Evolutionary conservation across 1,140 invertebrate species (phyloP), one percentile per base, ranked within the genome.

Genomic region (Lepidurus packardi): DNA sequence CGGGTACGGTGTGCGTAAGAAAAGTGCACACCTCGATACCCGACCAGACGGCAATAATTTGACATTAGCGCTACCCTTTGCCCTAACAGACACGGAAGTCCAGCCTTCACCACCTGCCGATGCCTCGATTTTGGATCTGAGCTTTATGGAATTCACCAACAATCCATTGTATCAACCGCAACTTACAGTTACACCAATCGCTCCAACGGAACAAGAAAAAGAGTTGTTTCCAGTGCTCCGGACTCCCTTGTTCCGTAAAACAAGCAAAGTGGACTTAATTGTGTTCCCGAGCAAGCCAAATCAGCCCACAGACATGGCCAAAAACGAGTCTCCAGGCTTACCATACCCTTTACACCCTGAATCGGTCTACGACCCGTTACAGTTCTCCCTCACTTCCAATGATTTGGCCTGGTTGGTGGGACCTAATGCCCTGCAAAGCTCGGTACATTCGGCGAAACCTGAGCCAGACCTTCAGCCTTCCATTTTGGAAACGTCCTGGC

Each of bases 281-380:
- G 16, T 65, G 6, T 21, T 65, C 16, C 16, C 53, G 10, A 47
- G 1, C 10, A 47, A 16, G 16, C 16, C 53, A 7, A 65, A 21
- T 65, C 53, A 65, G 13, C 53, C 53, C 13, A 7, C 53, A 21
- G 7, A n/a, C 45, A 47, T 1, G 6, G 45, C 16, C 13, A 65
- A 13, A 16, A 65, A 65, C 53, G 53, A 65, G 34, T 43, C 79
- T n/a, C 73, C 73, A 21, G 75, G 53, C 75, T 45, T 73, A 76
- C 78, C 16, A 76, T 78, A 65, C 80, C 79, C 74, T 78, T 79
- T 79, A 78, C 81, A 11, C 81, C 79, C 78, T 13, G 65, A 21
- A 74, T 74, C 7, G 44, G 73, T 76, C 44, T 80, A 42, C 42
- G 80, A 21, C 81, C 80, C 74, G 73, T 77, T 16, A 79, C 80